phyloP scores from a whole-genome alignment of 2,888 invertebrate species.

The Leucophenga maculata region DNA sequence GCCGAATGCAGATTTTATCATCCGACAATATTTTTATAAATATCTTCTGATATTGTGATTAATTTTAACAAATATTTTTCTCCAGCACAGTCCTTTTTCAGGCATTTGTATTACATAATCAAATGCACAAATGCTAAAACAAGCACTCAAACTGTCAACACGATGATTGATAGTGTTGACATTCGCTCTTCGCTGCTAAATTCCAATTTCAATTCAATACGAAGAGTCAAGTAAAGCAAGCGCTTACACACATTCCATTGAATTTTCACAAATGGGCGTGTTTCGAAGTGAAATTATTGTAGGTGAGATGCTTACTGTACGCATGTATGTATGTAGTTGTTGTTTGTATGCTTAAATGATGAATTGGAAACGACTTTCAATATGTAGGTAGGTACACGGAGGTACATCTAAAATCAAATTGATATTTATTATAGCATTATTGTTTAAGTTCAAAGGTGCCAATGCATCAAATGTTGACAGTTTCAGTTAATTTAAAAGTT shows the following conservation, averaged over 20 bases:
- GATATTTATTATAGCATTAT: slow-evolving; percentile 52
- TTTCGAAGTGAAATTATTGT: slow-evolving; percentile 43
- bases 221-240: slow-evolving; percentile 42
- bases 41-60: too few species aligned
- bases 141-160: slow-evolving; percentile 67
- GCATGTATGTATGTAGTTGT: slow-evolving; percentile 26
- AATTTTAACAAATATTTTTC: too few species aligned
- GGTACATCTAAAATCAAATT: slow-evolving; percentile 41
- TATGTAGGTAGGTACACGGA: slow-evolving; percentile 41
- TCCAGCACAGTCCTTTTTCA: too few species aligned
- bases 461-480: slow-evolving; percentile 34
- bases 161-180: slow-evolving; percentile 65
- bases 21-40: too few species aligned
- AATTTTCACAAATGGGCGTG: slow-evolving; percentile 56
- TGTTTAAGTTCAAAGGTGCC: slow-evolving; percentile 49
- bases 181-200: slow-evolving; percentile 56
- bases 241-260: slow-evolving; percentile 46
- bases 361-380: slow-evolving; percentile 47
- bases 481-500: neutral
- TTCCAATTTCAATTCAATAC: too few species aligned
- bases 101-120: slow-evolving; percentile 53
- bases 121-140: slow-evolving; percentile 66
- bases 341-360: slow-evolving; percentile 50
- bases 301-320: slow-evolving; percentile 34
- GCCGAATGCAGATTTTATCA: too few species aligned